phyloP scores from a whole-genome alignment of 2,888 invertebrate species.

The Dolichomitus sp. region DNA sequence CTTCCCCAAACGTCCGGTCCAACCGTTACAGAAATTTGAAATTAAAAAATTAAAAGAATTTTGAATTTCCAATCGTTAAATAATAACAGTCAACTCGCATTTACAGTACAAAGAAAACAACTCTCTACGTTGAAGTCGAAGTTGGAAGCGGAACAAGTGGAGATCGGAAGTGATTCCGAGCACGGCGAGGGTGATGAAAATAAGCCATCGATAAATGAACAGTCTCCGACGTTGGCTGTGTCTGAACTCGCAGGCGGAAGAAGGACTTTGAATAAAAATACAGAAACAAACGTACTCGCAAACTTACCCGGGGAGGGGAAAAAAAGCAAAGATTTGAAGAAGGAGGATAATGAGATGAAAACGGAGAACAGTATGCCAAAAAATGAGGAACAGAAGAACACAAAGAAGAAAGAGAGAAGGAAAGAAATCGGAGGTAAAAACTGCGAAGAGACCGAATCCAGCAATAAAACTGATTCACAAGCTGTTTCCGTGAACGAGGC shows the following conservation, averaged over 20 bases:
- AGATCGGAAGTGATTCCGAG: slow-evolving; percentile 1
- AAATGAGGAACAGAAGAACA: background rate
- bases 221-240: no score
- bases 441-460: background rate
- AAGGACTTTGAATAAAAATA: no score
- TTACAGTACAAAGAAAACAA: background rate
- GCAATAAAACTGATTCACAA: background rate
- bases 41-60: background rate
- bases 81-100: background rate
- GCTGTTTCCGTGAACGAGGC: no score
- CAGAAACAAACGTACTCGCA: no score
- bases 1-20: no score
- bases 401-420: background rate
- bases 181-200: background rate
- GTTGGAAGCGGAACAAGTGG: background rate
- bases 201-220: no score
- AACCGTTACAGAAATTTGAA: background rate
- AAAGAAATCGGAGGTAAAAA: no score
- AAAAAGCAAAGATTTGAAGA: background rate
- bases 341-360: background rate
- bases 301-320: background rate
- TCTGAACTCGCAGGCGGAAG: no score
- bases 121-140: background rate
- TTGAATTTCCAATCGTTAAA: background rate
- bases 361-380: background rate